Evolutionary conservation across 2,113 vertebrate species (phyloP), one percentile per base, ranked within the genome.

Genomic region (Haemorhous mexicanus): DNA sequence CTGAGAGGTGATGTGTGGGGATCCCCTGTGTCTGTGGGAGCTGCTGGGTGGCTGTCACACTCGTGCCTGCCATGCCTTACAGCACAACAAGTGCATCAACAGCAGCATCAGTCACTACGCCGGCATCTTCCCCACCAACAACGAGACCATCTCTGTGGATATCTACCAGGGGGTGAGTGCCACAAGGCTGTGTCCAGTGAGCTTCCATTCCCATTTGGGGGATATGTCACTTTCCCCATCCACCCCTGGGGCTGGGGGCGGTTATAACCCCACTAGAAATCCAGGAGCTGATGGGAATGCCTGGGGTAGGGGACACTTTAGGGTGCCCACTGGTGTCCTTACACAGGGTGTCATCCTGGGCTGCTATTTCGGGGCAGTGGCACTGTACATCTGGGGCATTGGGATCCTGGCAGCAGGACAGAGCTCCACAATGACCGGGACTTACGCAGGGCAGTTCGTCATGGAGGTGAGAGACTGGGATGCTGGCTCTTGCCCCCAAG

Each of bases 341-440:
- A 5, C 30, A 8, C 81, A 98, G 98, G 98, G 98, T 0, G 95
- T 98, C 80, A 98, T 98, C 63, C 91, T 98, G 43, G 98, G 98
- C 30, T 98, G 98, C 84, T 97, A 98, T 78, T 98, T 98, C 0
- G 98, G 98, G 6, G 90, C 88, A 0, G 96, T 11, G 1, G 98
- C 98, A 5, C 93, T 98, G 44, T 98, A 98, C 70, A 98, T 98
- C 95, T 98, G 98, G 98, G 98, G 98, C 0, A 76, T 98, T 1
- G 98, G 98, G 37, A 97, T 98, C 87, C 94, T 98, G 91, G 98
- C 98, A 0, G 98, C 98, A 0, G 98, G 98, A 37, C 98, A 98
- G 94, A 98, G 98, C 88, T 98, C 98, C 72, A 98, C 98, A 1
- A 98, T 98, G 98, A 98, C 98, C 0, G 98, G 98, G 46, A 98